phyloP scores from a whole-genome alignment of 2,113 vertebrate genomes.

The Chunga burmeisteri region DNA sequence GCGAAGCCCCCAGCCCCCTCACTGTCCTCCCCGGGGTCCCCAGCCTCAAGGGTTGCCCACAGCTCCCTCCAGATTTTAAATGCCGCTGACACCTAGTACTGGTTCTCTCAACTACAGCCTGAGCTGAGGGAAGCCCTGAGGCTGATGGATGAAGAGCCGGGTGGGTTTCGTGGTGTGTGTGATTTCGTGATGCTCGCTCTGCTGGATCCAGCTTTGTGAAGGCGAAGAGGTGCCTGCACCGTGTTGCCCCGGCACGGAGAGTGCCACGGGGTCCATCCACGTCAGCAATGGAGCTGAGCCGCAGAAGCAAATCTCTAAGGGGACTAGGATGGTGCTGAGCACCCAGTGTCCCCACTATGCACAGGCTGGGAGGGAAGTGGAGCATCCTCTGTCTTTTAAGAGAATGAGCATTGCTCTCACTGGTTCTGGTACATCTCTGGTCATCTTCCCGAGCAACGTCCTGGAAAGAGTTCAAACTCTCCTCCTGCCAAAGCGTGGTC shows the following conservation, averaged over 20 bases:
- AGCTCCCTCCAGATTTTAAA: neutral
- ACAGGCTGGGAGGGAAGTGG: neutral
- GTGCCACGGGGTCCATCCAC: neutral
- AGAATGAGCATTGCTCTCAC: neutral
- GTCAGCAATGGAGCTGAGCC: neutral
- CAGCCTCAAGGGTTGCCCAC: neutral
- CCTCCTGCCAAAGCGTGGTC: neutral
- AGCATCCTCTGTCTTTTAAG: neutral
- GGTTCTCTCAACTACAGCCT: neutral
- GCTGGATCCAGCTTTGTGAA: neutral
- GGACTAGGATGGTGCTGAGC: neutral
- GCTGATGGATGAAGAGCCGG: neutral
- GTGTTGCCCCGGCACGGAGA: too few species aligned
- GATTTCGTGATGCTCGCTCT: neutral
- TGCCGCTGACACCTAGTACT: neutral
- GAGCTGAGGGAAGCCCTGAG: neutral
- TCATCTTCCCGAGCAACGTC: neutral
- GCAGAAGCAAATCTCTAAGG: neutral
- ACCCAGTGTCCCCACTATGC: neutral
- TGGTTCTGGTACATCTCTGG: neutral
- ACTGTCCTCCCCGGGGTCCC: accelerated
- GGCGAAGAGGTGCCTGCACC: accelerated
- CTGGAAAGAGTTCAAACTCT: neutral
- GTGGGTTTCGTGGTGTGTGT: accelerated
- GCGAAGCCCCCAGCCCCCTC: neutral